A percentile compares a stretch with the other conserved stretches of the same genome.
Conservation (phyloP, 2,113 vertebrate genomes). For the Ctenodactylus gundi region DNA sequence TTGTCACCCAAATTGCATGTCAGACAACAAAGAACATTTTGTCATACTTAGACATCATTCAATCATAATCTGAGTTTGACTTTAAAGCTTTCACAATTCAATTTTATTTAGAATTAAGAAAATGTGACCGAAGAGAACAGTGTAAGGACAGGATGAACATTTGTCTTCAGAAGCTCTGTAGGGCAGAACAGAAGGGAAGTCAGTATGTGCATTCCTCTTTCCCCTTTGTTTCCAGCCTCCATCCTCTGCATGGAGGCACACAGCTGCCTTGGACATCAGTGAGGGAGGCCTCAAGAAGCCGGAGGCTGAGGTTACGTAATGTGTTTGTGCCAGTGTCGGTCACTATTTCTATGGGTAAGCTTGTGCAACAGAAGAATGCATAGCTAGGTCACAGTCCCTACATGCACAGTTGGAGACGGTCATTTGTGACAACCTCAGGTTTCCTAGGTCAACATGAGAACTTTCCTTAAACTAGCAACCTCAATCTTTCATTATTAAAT, state of each 20-base stretch:
- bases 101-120: conserved; percentile 37
- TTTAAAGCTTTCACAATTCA: conserved; percentile 47
- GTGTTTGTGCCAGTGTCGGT: accelerated
- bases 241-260: accelerated
- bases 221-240: too few species aligned
- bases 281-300: accelerated
- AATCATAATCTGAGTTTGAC: conserved; percentile 41
- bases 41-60: conserved; percentile 1
- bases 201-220: accelerated
- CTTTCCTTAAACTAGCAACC: background rate
- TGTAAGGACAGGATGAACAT: background rate
- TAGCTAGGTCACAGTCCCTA: accelerated
- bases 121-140: background rate
- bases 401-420: background rate
- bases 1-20: conserved; percentile 66
- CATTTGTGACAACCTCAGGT: background rate
- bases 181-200: accelerated
- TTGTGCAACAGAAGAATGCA: accelerated
- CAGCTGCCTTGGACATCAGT: too few species aligned
- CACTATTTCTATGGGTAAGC: accelerated
- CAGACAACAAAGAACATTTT: conserved; percentile 43
- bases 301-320: accelerated
- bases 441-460: background rate
- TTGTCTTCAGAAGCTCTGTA: background rate
- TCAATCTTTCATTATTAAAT: background rate